A percentile compares a stretch with the other conserved stretches of the same genome.
phyloP scores from a whole-genome alignment of 2,797 vertebrate species.

The Strix occidentalis region DNA sequence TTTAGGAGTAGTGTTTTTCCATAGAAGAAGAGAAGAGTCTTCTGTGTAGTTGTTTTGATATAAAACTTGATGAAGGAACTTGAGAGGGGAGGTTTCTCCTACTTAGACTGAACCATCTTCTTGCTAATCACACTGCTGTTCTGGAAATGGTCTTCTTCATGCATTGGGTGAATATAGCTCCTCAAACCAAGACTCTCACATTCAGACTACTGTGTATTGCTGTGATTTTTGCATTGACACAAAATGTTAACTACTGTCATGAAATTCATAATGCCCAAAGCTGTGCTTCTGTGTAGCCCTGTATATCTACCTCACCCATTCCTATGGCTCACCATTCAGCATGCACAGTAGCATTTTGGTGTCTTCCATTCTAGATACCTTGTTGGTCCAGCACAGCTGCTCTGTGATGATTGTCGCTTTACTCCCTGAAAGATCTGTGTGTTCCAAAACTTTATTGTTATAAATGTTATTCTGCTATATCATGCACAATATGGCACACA shows the following conservation, averaged over 20 bases:
- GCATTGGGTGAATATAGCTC: neutral
- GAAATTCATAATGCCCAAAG: neutral
- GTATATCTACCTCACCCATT: neutral
- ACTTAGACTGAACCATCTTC: neutral
- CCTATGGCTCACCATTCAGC: neutral
- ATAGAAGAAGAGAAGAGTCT: neutral
- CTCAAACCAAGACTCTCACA: neutral
- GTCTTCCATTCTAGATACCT: neutral
- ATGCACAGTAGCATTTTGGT: neutral
- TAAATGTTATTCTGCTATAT: neutral
- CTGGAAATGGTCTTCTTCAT: neutral
- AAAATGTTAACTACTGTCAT: neutral
- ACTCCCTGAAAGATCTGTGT: neutral
- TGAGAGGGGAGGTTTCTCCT: neutral
- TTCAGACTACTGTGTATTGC: neutral
- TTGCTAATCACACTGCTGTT: fast-evolving
- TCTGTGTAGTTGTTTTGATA: neutral
- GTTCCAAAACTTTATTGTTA: neutral
- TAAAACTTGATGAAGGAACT: neutral
- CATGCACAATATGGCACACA: neutral
- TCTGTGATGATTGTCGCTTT: neutral
- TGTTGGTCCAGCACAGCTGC: neutral
- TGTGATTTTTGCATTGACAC: neutral
- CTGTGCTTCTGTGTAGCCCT: neutral
- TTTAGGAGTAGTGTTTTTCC: neutral